These are phyloP conservation scores for Diplolepis rosae DNA, from an alignment of 2,888 invertebrate genomes.

Conservation along the genomic window DNA sequence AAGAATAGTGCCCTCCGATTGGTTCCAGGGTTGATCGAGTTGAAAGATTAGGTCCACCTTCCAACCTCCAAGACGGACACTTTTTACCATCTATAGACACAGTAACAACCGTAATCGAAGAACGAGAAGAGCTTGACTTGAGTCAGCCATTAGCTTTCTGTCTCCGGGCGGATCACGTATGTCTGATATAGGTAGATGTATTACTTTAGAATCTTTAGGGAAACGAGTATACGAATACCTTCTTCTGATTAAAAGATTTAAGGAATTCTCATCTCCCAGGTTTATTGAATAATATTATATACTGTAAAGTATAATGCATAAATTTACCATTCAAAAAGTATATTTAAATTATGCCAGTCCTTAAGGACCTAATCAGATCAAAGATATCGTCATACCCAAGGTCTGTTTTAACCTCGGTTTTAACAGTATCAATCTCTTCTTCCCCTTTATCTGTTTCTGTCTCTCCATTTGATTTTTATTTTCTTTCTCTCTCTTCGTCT, in stretches of 20 bases:
- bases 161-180: slow-evolving; percentile 54
- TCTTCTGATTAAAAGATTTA: slow-evolving; percentile 18
- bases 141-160: slow-evolving; percentile 60
- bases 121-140: slow-evolving; percentile 45
- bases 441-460: slow-evolving; percentile 34
- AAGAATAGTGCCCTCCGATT: slow-evolving; percentile 37
- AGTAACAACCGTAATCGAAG: slow-evolving; percentile 37
- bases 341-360: not conserved
- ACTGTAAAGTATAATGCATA: no score
- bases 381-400: not conserved
- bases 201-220: slow-evolving; percentile 24
- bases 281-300: no score
- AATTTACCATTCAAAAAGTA: no score
- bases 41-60: slow-evolving; percentile 20
- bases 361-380: not conserved
- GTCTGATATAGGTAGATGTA: slow-evolving; percentile 31
- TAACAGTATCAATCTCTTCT: slow-evolving; percentile 25
- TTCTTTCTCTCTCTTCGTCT: slow-evolving; percentile 26
- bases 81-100: slow-evolving; percentile 24
- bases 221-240: slow-evolving; percentile 11
- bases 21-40: slow-evolving; percentile 39
- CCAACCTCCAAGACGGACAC: slow-evolving; percentile 27
- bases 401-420: slow-evolving; percentile 3
- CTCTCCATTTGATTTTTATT: slow-evolving; percentile 26
- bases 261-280: not conserved